These are phyloP conservation scores for Styela clava DNA, from an alignment of 23 tunicate species.

Conservation along the genomic window DNA sequence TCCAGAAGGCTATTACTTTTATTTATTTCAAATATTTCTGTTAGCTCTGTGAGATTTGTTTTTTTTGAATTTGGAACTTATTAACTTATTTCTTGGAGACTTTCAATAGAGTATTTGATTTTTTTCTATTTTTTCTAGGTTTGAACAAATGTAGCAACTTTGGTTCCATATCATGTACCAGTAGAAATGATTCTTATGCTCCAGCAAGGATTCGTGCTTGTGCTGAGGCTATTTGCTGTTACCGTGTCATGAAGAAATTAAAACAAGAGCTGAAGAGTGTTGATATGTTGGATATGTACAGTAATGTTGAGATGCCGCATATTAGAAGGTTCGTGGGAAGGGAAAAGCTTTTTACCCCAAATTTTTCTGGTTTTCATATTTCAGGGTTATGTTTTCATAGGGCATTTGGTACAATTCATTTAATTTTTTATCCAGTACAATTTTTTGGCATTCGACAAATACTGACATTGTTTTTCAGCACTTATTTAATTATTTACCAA, in stretches of 20 bases:
- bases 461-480: too few relatives aligned
- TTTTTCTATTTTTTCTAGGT: not conserved
- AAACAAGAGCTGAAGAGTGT: slow-evolving; percentile 17
- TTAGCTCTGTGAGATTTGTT: too few relatives aligned
- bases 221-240: slow-evolving; percentile 20
- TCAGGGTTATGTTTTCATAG: not conserved
- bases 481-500: too few relatives aligned
- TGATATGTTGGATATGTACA: slow-evolving; percentile 38
- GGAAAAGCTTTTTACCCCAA: not conserved
- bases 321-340: not conserved
- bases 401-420: too few relatives aligned
- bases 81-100: too few relatives aligned
- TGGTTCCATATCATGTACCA: slow-evolving; percentile 20
- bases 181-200: not conserved
- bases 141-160: slow-evolving; percentile 18
- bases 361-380: not conserved
- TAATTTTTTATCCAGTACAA: too few relatives aligned
- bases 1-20: too few relatives aligned
- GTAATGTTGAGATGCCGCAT: slow-evolving; percentile 51
- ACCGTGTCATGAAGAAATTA: slow-evolving; percentile 27
- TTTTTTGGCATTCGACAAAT: not conserved
- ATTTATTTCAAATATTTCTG: too few relatives aligned
- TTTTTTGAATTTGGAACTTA: too few relatives aligned
- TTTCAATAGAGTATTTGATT: too few relatives aligned
- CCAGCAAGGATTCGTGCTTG: slow-evolving; percentile 19